phyloP scores from a whole-genome alignment of 37 sponge, comb jelly and placozoan genomes.

The Ephydatia muelleri region DNA sequence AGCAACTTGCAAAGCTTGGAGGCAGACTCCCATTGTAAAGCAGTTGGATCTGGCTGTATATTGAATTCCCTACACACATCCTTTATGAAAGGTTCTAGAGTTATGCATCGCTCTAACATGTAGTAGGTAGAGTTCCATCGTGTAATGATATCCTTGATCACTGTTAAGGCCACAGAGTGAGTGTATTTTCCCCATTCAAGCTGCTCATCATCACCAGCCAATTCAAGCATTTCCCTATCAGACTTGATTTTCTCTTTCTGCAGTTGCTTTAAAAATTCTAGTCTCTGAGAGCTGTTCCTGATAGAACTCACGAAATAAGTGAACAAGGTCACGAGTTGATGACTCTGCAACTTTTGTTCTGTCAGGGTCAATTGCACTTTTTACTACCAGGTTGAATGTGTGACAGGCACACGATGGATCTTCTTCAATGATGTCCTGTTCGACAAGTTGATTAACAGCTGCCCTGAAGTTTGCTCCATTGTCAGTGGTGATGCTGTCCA shows the following conservation, averaged over 20 bases:
- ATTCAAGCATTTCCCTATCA: too few species aligned
- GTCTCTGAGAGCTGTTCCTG: neutral
- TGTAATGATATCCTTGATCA: neutral
- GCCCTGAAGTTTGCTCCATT: too few species aligned
- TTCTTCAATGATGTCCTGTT: too few species aligned
- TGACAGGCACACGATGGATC: too few species aligned
- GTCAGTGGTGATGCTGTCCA: neutral
- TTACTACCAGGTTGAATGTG: neutral
- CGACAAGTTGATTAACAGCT: too few species aligned
- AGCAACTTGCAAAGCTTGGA: too few species aligned
- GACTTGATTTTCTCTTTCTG: neutral
- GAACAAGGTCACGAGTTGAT: neutral
- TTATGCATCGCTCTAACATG: neutral
- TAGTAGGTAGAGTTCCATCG: neutral
- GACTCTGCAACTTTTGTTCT: neutral
- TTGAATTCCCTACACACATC: neutral
- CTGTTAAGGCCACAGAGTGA: neutral
- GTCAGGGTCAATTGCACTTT: neutral
- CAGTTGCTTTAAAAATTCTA: neutral
- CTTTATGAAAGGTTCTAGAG: neutral
- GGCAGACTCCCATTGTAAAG: neutral
- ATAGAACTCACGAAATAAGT: neutral
- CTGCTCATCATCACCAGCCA: neutral
- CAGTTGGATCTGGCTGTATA: neutral
- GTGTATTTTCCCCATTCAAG: neutral